These are phyloP conservation scores for Cyclophora albipunctata DNA, from an alignment of 2,888 invertebrate species.

Conservation along the genomic window DNA sequence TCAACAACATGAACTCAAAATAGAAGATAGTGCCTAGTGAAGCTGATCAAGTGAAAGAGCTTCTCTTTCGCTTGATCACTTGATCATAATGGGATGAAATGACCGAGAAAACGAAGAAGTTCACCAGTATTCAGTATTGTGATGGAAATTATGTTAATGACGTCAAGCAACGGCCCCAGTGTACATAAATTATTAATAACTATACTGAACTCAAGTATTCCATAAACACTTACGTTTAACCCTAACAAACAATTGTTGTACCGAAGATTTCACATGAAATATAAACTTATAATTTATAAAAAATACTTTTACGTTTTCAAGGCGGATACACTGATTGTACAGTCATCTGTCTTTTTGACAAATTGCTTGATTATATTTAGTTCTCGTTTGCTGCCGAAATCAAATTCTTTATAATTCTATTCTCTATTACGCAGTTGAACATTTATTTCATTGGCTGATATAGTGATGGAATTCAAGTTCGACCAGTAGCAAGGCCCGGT, in stretches of 20 bases:
- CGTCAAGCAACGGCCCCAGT: slow-evolving; percentile 35
- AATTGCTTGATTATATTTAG: slow-evolving; percentile 13
- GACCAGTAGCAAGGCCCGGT: no score
- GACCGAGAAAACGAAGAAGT: slow-evolving; percentile 17
- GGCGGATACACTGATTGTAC: slow-evolving; percentile 63
- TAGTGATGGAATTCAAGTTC: no score
- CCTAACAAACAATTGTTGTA: slow-evolving; percentile 12
- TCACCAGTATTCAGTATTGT: slow-evolving; percentile 45
- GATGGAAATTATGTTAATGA: slow-evolving; percentile 60
- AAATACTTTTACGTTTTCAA: slow-evolving; percentile 34
- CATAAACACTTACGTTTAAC: slow-evolving; percentile 14
- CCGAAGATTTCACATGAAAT: slow-evolving; percentile 10
- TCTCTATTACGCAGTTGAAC: slow-evolving; percentile 24
- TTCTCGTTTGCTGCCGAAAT: no score
- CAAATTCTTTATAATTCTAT: slow-evolving; percentile 10
- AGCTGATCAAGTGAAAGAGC: no score
- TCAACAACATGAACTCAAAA: no score
- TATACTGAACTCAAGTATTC: no score
- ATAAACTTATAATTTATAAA: no score
- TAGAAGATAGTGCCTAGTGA: no score
- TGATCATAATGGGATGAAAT: not conserved
- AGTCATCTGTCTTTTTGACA: slow-evolving; percentile 68
- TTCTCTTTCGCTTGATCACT: no score
- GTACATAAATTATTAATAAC: no score
- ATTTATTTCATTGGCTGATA: slow-evolving; percentile 9